Evolutionary conservation across 1,140 invertebrate genomes (phyloP).

Genomic region (Proales similis): DNA sequence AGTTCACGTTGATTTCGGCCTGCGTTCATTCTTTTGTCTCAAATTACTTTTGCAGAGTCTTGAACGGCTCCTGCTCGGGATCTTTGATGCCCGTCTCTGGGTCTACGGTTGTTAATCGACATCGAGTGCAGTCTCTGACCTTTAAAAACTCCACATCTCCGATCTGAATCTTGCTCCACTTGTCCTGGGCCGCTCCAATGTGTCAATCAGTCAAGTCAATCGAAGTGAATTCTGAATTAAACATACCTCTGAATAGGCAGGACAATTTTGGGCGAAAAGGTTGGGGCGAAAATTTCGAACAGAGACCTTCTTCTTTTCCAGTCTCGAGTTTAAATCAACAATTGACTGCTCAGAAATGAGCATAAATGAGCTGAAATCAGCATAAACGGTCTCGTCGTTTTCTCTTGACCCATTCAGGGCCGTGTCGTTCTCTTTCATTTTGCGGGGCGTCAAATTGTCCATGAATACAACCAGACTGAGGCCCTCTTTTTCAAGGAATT

Average conservation of each 20-base stretch:
- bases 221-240: not conserved
- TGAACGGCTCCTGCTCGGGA: conserved; percentile 43
- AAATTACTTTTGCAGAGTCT: conserved; percentile 43
- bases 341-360: not conserved
- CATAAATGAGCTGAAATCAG: conserved; percentile 23
- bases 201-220: too few species aligned
- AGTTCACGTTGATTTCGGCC: too few species aligned
- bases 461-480: conserved; percentile 21
- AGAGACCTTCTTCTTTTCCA: conserved; percentile 20
- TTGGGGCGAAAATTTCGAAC: conserved; percentile 34
- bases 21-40: conserved; percentile 10
- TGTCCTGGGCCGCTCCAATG: conserved; percentile 42
- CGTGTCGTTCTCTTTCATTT: not conserved
- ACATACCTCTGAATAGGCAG: conserved; percentile 5
- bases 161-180: conserved; percentile 43
- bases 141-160: conserved; percentile 41
- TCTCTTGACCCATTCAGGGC: not conserved
- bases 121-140: conserved; percentile 44
- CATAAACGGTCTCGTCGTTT: not conserved
- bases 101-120: conserved; percentile 46
- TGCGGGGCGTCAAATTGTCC: not conserved
- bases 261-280: not conserved
- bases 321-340: conserved; percentile 6
- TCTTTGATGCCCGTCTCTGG: conserved; percentile 42
- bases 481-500: conserved; percentile 8